phyloP scores from a whole-genome alignment of 2,113 vertebrate species.

The Cryptotis parvus region DNA sequence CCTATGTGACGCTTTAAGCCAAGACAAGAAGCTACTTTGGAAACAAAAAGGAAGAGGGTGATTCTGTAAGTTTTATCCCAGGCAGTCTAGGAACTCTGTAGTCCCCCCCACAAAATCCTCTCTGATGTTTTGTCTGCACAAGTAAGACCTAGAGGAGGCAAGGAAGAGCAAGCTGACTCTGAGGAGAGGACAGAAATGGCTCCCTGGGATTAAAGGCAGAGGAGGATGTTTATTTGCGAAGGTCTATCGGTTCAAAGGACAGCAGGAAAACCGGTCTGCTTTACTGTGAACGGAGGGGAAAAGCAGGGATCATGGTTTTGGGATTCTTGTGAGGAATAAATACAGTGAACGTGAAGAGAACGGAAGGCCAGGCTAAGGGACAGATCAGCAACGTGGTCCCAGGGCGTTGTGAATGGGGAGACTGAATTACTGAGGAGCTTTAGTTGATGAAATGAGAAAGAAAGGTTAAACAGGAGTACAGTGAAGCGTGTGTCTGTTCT shows the following conservation, averaged over 20 bases:
- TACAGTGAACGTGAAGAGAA: neutral
- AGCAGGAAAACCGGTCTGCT: constrained; percentile 20
- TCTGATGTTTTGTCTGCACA: constrained; percentile 57
- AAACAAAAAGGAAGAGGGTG: constrained; percentile 5
- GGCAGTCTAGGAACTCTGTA: neutral
- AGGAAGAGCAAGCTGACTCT: constrained; percentile 33
- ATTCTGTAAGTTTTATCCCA: constrained; percentile 31
- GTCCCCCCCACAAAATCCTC: neutral
- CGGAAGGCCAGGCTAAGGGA: neutral
- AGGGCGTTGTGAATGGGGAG: constrained; percentile 9
- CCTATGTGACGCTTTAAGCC: neutral
- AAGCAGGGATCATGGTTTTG: neutral
- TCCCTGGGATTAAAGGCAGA: constrained; percentile 65
- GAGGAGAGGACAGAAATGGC: constrained; percentile 3
- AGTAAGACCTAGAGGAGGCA: constrained; percentile 58
- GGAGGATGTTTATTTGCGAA: constrained; percentile 57
- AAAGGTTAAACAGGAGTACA: neutral
- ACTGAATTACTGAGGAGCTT: neutral
- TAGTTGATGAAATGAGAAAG: neutral
- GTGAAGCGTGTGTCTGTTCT: neutral
- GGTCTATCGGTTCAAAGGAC: constrained; percentile 42
- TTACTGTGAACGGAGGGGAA: neutral
- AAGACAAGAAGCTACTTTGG: constrained; percentile 5
- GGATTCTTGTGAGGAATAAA: neutral
- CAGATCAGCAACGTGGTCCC: neutral